Percentiles rank a stretch among this genome's conserved stretches.
Conservation (phyloP, 2,113 vertebrate genomes). For the Cichladusa arquata region DNA sequence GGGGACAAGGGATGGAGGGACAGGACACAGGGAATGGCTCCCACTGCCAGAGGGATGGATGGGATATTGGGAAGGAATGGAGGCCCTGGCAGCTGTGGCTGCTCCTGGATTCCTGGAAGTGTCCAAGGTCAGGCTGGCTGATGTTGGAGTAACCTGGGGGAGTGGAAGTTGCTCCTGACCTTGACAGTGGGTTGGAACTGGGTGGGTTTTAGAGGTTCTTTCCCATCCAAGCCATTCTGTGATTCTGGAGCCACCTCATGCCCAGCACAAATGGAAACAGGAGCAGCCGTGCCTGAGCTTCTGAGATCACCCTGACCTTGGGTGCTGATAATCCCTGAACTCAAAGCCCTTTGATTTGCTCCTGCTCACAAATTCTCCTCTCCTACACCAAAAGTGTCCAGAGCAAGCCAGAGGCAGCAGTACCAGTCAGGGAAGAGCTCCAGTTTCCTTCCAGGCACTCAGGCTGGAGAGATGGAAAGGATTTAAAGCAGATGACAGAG, state of each 20-base stretch:
- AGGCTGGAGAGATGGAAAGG: neutral
- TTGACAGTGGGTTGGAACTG: no score
- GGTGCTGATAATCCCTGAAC: neutral
- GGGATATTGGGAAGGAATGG: neutral
- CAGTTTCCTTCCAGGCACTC: neutral
- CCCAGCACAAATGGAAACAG: neutral
- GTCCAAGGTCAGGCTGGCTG: fast-evolving
- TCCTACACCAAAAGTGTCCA: neutral
- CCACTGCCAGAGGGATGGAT: fast-evolving
- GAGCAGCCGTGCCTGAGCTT: neutral
- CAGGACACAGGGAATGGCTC: neutral
- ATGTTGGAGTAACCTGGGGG: fast-evolving
- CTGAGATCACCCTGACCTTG: fast-evolving
- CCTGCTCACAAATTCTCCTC: neutral
- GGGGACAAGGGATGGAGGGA: fast-evolving
- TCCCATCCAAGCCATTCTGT: neutral
- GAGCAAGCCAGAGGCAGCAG: neutral
- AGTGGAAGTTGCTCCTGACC: neutral
- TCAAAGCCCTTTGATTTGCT: neutral
- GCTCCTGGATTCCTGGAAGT: neutral
- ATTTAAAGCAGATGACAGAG: neutral
- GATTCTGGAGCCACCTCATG: neutral
- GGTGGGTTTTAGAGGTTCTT: neutral
- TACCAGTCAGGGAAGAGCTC: neutral
- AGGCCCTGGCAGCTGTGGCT: neutral